These are phyloP conservation scores for Elachura formosa DNA, from an alignment of 2,113 vertebrate species.

Conservation along the genomic window DNA sequence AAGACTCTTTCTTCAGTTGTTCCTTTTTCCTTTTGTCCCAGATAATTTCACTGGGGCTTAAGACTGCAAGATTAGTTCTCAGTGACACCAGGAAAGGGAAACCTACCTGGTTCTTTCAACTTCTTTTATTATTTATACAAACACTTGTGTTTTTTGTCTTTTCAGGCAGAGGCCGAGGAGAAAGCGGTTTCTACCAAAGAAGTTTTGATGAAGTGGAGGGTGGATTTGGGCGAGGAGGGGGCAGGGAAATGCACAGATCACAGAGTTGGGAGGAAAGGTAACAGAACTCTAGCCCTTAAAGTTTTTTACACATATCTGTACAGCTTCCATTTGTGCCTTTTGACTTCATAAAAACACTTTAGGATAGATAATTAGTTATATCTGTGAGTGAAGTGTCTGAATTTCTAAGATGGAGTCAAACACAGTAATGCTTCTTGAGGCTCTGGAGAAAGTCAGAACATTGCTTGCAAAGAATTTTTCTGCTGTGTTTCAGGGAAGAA, in stretches of 20 bases:
- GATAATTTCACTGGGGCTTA: not conserved
- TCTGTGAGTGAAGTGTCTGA: not conserved
- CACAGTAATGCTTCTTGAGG: not conserved
- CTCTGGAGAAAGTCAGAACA: not conserved
- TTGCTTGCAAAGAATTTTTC: not conserved
- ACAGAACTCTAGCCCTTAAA: constrained; percentile 12
- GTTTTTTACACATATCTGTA: not conserved
- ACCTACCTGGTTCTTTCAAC: not conserved
- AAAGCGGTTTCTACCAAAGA: constrained; percentile 99
- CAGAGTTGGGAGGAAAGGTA: constrained; percentile 99
- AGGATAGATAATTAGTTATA: not conserved
- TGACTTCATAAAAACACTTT: not conserved
- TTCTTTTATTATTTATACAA: constrained; percentile 12
- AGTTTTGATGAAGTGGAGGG: constrained; percentile 99
- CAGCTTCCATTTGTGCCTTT: constrained; percentile 6
- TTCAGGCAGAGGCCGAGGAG: constrained; percentile 94
- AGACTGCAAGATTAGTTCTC: not conserved
- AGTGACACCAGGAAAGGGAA: not conserved
- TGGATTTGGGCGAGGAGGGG: constrained; percentile 89
- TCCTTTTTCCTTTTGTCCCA: not conserved
- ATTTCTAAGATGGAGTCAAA: not conserved
- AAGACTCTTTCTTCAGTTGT: not conserved
- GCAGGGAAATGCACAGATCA: constrained; percentile 95
- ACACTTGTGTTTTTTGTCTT: constrained; percentile 59
- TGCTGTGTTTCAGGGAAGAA: not conserved